These are phyloP conservation scores for Pan troglodytes DNA, from an alignment of 2,113 vertebrate species.

Conservation along the genomic window NHGRI_mPanTro3-v2.1_pri NC_072407.2:40224001-40224500, in stretches of 20 bases:
- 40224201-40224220: neutral
- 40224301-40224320: neutral
- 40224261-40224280: neutral
- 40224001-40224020: neutral
- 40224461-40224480: constrained; percentile 66
- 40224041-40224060: too few species aligned
- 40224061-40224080: neutral
- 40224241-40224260: neutral
- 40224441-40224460: constrained; percentile 2
- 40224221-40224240: neutral
- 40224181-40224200: neutral
- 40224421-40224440: constrained; percentile 67
- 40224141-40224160: neutral
- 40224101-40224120: neutral
- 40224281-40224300: neutral
- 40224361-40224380: neutral
- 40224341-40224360: constrained; percentile 37
- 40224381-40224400: constrained; percentile 53
- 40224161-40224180: neutral
- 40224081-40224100: neutral
- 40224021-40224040: neutral
- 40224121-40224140: neutral
- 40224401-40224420: constrained; percentile 51
- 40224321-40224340: constrained; percentile 31
- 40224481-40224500: constrained; percentile 57